Base-by-base conservation (phyloP, 1,140 invertebrate species). In the Drosophila nebulosa region DNA sequence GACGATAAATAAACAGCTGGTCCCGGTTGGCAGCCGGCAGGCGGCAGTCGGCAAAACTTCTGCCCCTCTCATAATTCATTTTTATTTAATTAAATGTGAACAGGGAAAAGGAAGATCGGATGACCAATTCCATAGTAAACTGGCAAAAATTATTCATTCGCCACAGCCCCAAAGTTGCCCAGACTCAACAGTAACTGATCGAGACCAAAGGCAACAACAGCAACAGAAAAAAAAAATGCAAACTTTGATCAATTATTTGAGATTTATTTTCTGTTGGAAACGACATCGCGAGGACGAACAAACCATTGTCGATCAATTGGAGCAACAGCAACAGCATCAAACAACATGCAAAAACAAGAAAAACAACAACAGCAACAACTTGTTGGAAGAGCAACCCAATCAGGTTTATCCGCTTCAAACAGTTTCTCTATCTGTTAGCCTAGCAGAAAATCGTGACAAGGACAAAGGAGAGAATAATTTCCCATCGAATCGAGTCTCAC, bases 241-340 rank as follows among this genome's bases (percentile, higher is more conserved):
- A 61, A 64, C 46, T 52, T 63, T 81, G 22, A 60, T 39, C 62
- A 24, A 62, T 5, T 77, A 69, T 56, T 27, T 71, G 1, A 21
- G 64, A 52, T 50, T 69, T 16, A 60, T 52, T 24, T 68, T 59
- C 7, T 84, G 80, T 58, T 46, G 55, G 9, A 64, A 56, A 52
- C 46, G 12, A 14, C 46, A 58, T 1, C 27, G 12, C 14, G 69
- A 77, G 6, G 80, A 85, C 46, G 77, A 68, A 46, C 77, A 57
- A 32, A 42, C 4, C 6, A 27, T 79, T 6, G 66, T 50, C 3
- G 63, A 74, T 39, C 69, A 61, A 14, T 39, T 75, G 46, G 72
- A 77, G 24, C 35, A 77, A 21, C 35, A 64, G 57, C 62, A 36
- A 22, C 26, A 30, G 12, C 26, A 51, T 5, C 42, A 42, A 12